Conservation (phyloP, 2,113 vertebrate species). For the Narcine bancroftii region DNA sequence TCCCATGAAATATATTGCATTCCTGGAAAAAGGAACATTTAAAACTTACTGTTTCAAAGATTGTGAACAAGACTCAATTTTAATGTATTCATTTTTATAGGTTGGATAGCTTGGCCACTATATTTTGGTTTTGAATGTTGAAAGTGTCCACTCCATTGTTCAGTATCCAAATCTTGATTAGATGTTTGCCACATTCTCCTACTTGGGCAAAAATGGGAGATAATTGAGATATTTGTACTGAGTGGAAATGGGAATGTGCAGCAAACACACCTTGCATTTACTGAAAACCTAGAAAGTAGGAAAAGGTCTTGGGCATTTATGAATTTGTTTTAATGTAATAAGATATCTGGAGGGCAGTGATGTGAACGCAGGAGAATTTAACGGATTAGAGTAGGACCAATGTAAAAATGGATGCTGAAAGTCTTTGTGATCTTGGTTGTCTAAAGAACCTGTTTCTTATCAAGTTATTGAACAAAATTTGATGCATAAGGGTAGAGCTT, state of each 20-base stretch:
- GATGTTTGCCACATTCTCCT: not conserved
- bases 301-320: too few relatives aligned
- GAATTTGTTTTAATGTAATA: not conserved
- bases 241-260: not conserved
- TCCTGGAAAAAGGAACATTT: not conserved
- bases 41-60: not conserved
- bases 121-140: not conserved
- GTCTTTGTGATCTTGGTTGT: too few relatives aligned
- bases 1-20: not conserved
- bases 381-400: too few relatives aligned
- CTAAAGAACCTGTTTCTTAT: too few relatives aligned
- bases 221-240: not conserved
- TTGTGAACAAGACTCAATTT: not conserved
- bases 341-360: too few relatives aligned
- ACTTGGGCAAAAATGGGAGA: not conserved
- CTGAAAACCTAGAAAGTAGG: not conserved
- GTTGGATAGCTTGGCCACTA: not conserved
- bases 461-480: not conserved
- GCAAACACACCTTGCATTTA: not conserved
- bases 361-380: too few relatives aligned
- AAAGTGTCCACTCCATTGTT: not conserved
- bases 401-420: too few relatives aligned
- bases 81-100: not conserved
- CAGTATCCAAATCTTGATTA: not conserved
- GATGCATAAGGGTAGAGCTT: not conserved